Evolutionary conservation across 2,888 invertebrate species (phyloP), one percentile per base, ranked within the genome.

Genomic region (Pogonocherus hispidulus): DNA sequence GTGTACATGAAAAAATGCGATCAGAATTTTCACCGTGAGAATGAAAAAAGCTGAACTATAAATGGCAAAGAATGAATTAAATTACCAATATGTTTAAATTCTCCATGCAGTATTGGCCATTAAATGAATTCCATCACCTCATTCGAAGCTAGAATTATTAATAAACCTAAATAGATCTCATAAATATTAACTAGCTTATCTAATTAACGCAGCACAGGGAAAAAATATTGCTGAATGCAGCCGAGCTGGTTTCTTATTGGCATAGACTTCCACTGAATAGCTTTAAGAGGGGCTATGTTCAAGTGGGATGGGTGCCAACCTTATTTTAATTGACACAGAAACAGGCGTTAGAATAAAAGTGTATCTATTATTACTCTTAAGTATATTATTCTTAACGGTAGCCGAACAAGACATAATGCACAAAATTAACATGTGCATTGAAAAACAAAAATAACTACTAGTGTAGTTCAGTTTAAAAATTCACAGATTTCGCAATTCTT

Each of bases 181-280:
- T 69, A 62, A 66, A 65, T 65, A 66, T 56, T 69, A 69, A 65
- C 56, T 46, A 54, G 44, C 16, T 16, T 18, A 27, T 22, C 65
- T 60, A 60, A 65, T 69, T 55, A n/a, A 37, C 41, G 35, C 56
- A 44, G 41, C 16, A 49, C 35, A 41, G 49, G 23, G 27, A 66
- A 69, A 68, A 46, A 55, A 9, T 23, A 46, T 27, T 22, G 22
- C 27, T 55, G 54, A 37, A 62, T 60, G 44, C 35, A 23, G 69
- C 60, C 60, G 23, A 35, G 56, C 55, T 19, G 56, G 65, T 66
- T 57, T 62, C 32, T 65, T 60, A 47, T 16, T 18, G 20, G 27
- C 8, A 16, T 52, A 14, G 27, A 11, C 52, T 11, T 37, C 37
- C 11, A 11, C 8, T 32, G 32, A 32, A 32, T 32, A 2, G 4